Evolutionary conservation across 2,888 invertebrate genomes (phyloP), one percentile per base, ranked within the genome.

Genomic region (Rhamnusium bicolor): DNA sequence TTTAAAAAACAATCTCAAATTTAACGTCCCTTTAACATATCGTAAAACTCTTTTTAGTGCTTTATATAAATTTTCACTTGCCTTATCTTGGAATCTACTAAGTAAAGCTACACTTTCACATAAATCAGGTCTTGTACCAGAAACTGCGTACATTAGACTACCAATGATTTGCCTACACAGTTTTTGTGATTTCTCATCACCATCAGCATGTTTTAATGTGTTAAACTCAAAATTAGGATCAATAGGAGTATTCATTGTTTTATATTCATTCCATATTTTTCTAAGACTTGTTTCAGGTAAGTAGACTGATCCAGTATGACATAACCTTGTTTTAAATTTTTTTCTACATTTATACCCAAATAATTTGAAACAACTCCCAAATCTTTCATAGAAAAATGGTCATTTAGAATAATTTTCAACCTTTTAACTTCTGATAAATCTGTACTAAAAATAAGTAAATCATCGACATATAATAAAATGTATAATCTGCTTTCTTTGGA

Each of bases 381-480:
- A n/a, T n/a, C n/a, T n/a, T n/a, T n/a, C n/a, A n/a, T n/a, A n/a
- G n/a, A n/a, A n/a, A 74, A 67, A 46, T 49, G 19, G 14, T 49
- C 12, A 49, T 21, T 62, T 8, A 74, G 69, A 14, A 14, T 54
- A 8, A 8, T 60, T 69, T 80, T 81, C 32, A 80, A 16, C 8
- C 60, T 71, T 12, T 46, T 21, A 21, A 80, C 61, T 71, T 72
- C 61, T 7, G 51, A 12, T 54, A 51, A 24, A 16, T 65, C 24
- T 14, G 49, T 71, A 4, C 75, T 72, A 19, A 69, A 6, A 56
- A 76, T 76, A 10, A 78, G 40, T 21, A 76, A 66, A 47, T 77
- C 76, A 67, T 77, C 78, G 27, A 78, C 78, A 69, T 79, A 79
- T 29, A 72, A 40, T 58, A 74, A 60, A 49, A 77, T 46, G 71